A percentile compares a stretch with the other conserved stretches of the same genome.
phyloP scores from a whole-genome alignment of 2,888 invertebrate genomes.

The Tachina fera region DNA sequence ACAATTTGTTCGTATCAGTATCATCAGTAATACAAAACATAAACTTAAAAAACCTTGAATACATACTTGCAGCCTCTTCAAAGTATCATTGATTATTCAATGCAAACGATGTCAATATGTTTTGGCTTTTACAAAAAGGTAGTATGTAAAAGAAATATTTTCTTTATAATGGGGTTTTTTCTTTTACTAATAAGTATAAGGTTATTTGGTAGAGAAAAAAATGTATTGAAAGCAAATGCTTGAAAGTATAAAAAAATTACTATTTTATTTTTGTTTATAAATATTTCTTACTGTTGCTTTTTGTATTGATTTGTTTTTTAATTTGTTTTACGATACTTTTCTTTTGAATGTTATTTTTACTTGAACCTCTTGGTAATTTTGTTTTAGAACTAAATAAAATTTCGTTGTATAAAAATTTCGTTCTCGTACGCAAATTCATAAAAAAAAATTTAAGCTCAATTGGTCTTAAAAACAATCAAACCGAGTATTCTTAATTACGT shows the following conservation, averaged over 20 bases:
- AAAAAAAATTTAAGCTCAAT: too few relatives aligned
- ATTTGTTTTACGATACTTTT: too few relatives aligned
- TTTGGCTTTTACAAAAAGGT: background rate
- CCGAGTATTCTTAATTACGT: too few relatives aligned
- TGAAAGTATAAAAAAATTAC: background rate
- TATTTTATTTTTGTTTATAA: too few relatives aligned
- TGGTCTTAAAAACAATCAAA: too few relatives aligned
- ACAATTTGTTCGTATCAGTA: background rate
- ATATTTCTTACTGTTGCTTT: too few relatives aligned
- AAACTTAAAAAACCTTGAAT: constrained; percentile 38
- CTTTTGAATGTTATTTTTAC: too few relatives aligned
- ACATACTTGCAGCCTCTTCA: background rate
- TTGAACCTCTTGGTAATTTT: too few relatives aligned
- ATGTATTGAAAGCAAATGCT: background rate
- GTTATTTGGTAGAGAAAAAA: background rate
- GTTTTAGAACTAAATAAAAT: too few relatives aligned
- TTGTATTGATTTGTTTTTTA: too few relatives aligned
- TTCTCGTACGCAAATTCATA: too few relatives aligned
- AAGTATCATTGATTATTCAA: constrained; percentile 38
- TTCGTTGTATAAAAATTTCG: too few relatives aligned
- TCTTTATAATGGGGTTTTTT: background rate
- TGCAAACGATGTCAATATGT: constrained; percentile 47
- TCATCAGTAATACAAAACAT: background rate
- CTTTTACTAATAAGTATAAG: background rate
- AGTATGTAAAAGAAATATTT: background rate